Base-by-base conservation (phyloP, 2,113 vertebrate genomes). In the Oriolus oriolus region DNA sequence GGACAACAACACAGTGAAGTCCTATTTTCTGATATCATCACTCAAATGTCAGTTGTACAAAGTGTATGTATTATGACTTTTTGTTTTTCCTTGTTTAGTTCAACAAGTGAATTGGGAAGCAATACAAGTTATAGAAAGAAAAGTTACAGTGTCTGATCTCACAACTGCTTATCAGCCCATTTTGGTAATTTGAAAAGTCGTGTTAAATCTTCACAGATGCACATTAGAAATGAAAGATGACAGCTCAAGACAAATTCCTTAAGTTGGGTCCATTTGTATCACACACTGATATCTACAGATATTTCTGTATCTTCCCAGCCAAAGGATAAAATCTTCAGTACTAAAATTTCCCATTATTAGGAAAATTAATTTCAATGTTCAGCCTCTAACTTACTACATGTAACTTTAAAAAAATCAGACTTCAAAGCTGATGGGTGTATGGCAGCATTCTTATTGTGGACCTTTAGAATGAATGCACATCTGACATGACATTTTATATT, bases 351-450 rank as follows among this genome's bases (percentile, higher is more conserved):
- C 33, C 28, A 49, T 65, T 75, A 84, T 61, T 33, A 73, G 39
- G 70, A 77, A 91, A 84, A 33, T 42, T 41, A 18, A 64, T 66
- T 78, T 90, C 59, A 78, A 5, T 16, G 52, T 84, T 89, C 61
- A 80, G 69, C 41, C 50, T 77, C 39, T 77, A 22, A 44, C 23
- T 71, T 37, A 3, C 88, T 63, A 69, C 59, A 66, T 77, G 44
- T 80, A 96, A 97, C 96, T 93, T 91, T n/a, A n/a, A 50, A 91
- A 96, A 96, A 98, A 91, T 66, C 86, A 52, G 52, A 90, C 66
- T 64, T 95, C 96, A 98, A 98, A 98, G 96, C 87, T 37, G 63
- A 89, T 8, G 37, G 70, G 80, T 95, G 64, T 96, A 97, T 90
- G 95, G 88, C 94, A 97, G 96, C 80, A 70, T 92, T 94, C 79